Percentiles rank a stretch among this genome's conserved stretches.
phyloP scores from a whole-genome alignment of 2,797 vertebrate genomes.

The Heterohyrax brucei region DNA sequence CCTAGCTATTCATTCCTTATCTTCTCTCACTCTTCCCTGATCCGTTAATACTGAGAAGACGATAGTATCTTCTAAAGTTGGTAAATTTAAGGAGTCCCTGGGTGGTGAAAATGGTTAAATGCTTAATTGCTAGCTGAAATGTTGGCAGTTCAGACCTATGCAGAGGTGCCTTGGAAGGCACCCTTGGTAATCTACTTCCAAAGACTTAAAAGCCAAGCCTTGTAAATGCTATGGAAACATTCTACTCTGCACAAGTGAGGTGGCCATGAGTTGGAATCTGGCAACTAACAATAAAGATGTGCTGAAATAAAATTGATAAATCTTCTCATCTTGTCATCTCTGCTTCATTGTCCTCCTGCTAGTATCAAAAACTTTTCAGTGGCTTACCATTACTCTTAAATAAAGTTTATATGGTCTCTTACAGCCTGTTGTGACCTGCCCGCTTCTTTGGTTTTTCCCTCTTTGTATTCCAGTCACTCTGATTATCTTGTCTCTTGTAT shows the following conservation, averaged over 20 bases:
- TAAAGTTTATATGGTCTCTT: not conserved
- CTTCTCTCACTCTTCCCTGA: not conserved
- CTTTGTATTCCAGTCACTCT: not conserved
- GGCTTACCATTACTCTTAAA: not conserved
- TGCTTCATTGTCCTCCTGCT: not conserved
- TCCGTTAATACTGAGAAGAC: not conserved
- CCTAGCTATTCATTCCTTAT: not conserved
- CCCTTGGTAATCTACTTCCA: no score
- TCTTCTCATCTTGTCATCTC: not conserved
- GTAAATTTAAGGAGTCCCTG: no score
- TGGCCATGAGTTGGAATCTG: no score
- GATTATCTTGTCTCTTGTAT: not conserved
- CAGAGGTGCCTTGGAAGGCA: no score
- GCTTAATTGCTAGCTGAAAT: no score
- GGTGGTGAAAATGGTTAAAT: no score
- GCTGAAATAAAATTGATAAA: not conserved
- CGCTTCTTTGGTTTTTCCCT: not conserved
- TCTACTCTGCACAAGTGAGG: no score
- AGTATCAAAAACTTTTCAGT: not conserved
- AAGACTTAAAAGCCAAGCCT: no score
- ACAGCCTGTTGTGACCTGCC: not conserved
- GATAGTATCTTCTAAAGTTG: not conserved
- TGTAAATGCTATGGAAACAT: no score
- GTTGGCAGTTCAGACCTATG: no score
- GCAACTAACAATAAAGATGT: no score